phyloP scores from a whole-genome alignment of 2,797 vertebrate genomes.

The Peromyscus attwateri region DNA sequence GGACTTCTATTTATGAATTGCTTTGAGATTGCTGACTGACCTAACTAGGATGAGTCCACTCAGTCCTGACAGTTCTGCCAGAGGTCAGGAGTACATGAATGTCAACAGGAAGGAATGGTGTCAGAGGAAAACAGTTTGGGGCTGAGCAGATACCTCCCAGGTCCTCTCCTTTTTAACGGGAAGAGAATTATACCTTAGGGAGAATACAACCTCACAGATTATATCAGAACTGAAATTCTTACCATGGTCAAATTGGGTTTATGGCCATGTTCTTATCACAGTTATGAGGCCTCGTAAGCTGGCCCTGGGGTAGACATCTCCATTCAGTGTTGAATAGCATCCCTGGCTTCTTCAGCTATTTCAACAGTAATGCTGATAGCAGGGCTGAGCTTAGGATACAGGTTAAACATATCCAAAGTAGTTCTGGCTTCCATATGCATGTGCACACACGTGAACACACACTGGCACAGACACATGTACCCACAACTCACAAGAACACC shows the following conservation, averaged over 20 bases:
- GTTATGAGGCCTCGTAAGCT: not conserved
- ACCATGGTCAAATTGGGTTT: not conserved
- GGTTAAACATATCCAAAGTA: not conserved
- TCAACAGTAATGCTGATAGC: not conserved
- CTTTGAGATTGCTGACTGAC: not conserved
- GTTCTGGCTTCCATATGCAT: not conserved
- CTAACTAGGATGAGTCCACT: not conserved
- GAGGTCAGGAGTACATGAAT: not conserved
- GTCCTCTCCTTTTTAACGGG: not conserved
- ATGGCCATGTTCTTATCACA: not conserved
- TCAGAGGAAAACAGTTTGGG: not conserved
- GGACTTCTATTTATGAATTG: not conserved
- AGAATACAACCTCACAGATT: not conserved
- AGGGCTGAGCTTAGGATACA: not conserved
- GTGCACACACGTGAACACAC: not conserved
- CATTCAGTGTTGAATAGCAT: not conserved
- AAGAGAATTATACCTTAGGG: not conserved
- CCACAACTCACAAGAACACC: not conserved
- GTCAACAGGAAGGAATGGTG: not conserved
- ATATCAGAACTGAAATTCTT: not conserved
- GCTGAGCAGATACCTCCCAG: not conserved
- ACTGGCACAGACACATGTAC: not conserved
- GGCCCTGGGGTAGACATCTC: not conserved
- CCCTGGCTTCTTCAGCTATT: not conserved
- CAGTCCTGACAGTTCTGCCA: not conserved